Evolutionary conservation across 2,797 vertebrate species (phyloP).

Genomic region (Cyprinella venusta): DNA sequence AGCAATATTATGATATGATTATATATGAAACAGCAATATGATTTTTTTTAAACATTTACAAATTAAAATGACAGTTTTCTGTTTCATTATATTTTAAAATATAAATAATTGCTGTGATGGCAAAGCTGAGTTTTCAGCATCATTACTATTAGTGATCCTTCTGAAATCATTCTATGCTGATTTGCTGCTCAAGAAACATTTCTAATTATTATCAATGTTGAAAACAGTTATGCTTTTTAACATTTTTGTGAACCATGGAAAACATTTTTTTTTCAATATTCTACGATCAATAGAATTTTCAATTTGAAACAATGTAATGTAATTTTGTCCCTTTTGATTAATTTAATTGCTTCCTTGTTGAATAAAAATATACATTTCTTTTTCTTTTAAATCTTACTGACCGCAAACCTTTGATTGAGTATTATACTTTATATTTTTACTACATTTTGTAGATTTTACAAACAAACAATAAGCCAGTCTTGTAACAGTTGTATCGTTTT

Average conservation of each 20-base stretch:
- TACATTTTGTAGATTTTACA: not conserved
- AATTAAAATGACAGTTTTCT: too few species aligned
- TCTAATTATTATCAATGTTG: not conserved
- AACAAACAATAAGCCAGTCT: not conserved
- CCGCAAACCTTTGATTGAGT: not conserved
- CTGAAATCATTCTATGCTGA: not conserved
- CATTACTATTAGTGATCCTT: not conserved
- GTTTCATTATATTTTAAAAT: too few species aligned
- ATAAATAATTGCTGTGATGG: not conserved
- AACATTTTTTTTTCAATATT: too few species aligned
- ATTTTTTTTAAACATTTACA: too few species aligned
- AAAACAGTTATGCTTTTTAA: not conserved
- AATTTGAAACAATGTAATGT: too few species aligned
- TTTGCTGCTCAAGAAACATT: not conserved
- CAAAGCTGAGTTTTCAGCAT: not conserved
- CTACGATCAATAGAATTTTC: not conserved
- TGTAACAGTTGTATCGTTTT: not conserved
- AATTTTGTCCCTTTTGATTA: not conserved
- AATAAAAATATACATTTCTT: not conserved
- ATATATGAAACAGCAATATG: too few species aligned
- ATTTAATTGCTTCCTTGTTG: not conserved
- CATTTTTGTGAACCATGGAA: not conserved
- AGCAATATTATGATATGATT: too few species aligned
- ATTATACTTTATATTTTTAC: not conserved
- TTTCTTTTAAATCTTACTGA: not conserved